A percentile compares a stretch with the other conserved stretches of the same genome.
Conservation (phyloP, 2,888 invertebrate genomes). For the Eubasilissa splendida region DNA sequence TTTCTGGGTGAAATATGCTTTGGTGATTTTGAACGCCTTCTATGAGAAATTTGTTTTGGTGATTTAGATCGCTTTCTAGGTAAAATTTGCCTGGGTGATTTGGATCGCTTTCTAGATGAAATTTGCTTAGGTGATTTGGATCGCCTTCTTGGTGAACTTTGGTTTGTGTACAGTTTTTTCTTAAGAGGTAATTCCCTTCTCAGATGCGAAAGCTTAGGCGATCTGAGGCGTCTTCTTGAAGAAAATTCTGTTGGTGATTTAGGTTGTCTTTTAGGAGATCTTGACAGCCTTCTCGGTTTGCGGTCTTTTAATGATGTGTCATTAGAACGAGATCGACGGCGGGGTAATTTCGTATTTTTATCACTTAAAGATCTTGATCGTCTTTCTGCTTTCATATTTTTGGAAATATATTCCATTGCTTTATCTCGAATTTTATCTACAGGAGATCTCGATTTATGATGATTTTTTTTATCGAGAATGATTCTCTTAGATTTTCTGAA, state of each 20-base stretch:
- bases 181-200: neutral
- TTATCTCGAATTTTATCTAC: neutral
- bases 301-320: neutral
- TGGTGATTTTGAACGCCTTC: constrained; percentile 37
- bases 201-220: neutral
- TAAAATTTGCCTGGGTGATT: neutral
- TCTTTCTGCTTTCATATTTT: neutral
- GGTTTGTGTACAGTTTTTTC: neutral
- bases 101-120: constrained; percentile 11
- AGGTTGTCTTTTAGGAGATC: constrained; percentile 27
- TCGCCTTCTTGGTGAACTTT: constrained; percentile 6
- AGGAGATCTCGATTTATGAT: neutral
- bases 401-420: neutral
- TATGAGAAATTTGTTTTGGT: neutral
- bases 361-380: neutral
- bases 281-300: constrained; percentile 2
- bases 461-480: neutral
- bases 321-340: neutral
- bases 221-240: neutral
- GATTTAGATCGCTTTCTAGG: constrained; percentile 12
- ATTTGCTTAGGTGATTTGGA: constrained; percentile 28
- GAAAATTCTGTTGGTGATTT: constrained; percentile 6
- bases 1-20: constrained; percentile 5
- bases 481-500: constrained; percentile 2
- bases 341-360: neutral